A percentile compares a stretch with the other conserved stretches of the same genome.
phyloP scores from a whole-genome alignment of 2,888 invertebrate species.

The Empis livida region DNA sequence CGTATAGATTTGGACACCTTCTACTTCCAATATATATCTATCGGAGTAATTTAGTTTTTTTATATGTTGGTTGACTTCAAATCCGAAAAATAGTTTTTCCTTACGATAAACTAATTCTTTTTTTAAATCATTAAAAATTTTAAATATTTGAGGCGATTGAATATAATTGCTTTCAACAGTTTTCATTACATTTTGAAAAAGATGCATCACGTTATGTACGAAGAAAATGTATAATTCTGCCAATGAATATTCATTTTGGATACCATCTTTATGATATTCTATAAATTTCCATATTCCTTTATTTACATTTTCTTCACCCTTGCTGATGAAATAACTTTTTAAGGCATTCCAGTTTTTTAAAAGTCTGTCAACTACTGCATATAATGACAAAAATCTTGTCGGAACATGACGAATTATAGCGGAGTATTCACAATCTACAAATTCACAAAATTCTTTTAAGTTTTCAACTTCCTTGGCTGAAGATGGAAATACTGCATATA shows the following conservation, averaged over 20 bases:
- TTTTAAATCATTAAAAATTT: conserved; percentile 4
- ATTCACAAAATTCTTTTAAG: too few relatives aligned
- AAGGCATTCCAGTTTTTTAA: conserved; percentile 1
- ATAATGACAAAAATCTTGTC: not conserved
- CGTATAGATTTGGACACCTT: conserved; percentile 3
- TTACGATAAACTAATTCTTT: conserved; percentile 3
- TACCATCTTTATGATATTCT: not conserved
- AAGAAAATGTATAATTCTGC: not conserved
- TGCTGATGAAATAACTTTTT: conserved; percentile 3
- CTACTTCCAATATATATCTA: not conserved
- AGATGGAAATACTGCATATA: too few relatives aligned
- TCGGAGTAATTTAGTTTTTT: conserved; percentile 4
- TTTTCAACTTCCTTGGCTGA: too few relatives aligned
- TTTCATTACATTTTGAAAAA: not conserved
- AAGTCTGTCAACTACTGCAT: conserved; percentile 3
- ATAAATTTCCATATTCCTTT: not conserved
- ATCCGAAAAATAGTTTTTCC: not conserved
- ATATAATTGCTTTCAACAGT: conserved; percentile 5
- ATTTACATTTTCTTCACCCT: conserved; percentile 3
- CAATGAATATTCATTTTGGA: not conserved
- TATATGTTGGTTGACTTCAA: not conserved
- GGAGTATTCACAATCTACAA: too few relatives aligned
- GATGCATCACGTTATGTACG: not conserved
- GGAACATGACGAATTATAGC: not conserved
- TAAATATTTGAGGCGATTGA: conserved; percentile 5